Evolutionary conservation across 30 jellyfish, hydroid and myxozoan genomes (phyloP), one percentile per base, ranked within the genome.

Genomic region (Rhopilema esculentum): DNA sequence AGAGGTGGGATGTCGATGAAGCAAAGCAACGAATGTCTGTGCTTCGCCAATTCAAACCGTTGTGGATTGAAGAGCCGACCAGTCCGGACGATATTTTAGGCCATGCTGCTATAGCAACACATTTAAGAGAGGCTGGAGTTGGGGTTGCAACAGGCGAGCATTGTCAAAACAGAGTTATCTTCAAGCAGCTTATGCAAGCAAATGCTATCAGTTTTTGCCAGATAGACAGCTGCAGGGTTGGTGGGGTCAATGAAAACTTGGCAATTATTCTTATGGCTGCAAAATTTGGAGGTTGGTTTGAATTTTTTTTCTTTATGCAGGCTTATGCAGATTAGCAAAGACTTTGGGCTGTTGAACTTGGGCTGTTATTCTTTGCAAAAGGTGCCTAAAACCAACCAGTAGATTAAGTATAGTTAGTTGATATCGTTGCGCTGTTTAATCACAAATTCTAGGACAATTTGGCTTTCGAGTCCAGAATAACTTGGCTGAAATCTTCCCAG

Each of bases 131-230:
- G 32, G 23, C 67, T 0, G 91, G 87, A 22, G 85, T 90, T 49
- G 94, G 97, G 16, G 97, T 90, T n/a, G 97, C 97, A 4, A 90
- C 97, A 57, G 97, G 97, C 30, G 97, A 90, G 70, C 94, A 82
- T 48, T 90, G 97, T 57, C 97, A 90, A 30, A 90, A 90, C 68
- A 33, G 97, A 27, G 97, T 90, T 21, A 90, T 90, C 7, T 90
- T 90, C 87, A 90, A 90, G 79, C 97, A 90, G 81, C 28, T 90
- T 70, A 20, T 90, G 91, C 93, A 90, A 32, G 87, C 88, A 2
- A 75, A 77, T 9, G 93, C 97, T 7, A 90, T 90, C 72, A 75
- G 91, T 40, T 90, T 72, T 70, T 90, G 97, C 66, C 97, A 90
- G 78, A 90, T 90, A 52, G 97, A 90, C 65, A 90, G 94, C 61